Percentiles rank a stretch among this genome's conserved stretches.
Evolutionary conservation across 1,140 invertebrate genomes (phyloP).

Genomic region (Orussus abietinus): DNA sequence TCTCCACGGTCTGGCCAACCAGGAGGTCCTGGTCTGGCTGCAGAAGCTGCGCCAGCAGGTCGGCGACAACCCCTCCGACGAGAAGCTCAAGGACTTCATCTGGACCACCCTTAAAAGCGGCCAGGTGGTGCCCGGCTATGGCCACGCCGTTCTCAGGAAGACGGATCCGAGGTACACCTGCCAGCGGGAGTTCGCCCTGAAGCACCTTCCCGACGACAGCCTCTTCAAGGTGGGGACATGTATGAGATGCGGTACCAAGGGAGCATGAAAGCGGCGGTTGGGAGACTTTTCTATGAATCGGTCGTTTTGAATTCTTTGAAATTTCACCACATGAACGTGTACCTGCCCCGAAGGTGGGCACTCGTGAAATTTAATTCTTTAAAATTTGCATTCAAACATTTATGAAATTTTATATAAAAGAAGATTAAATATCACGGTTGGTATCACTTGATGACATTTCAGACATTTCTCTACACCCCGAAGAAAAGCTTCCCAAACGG

Average conservation of each 20-base stretch:
- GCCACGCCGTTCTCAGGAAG: constrained; percentile 93
- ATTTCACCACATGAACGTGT: too few species aligned
- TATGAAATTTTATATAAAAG: too few species aligned
- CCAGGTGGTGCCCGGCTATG: constrained; percentile 95
- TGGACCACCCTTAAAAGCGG: constrained; percentile 93
- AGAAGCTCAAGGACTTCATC: constrained; percentile 88
- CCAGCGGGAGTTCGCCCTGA: constrained; percentile 92
- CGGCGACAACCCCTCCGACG: constrained; percentile 77
- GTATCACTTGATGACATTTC: background rate
- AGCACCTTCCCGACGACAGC: constrained; percentile 89
- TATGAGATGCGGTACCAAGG: too few species aligned
- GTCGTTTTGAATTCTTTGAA: too few species aligned
- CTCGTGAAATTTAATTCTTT: too few species aligned
- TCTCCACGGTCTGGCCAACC: constrained; percentile 93
- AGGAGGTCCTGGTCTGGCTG: constrained; percentile 86
- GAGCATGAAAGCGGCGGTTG: too few species aligned
- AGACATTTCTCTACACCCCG: constrained; percentile 12
- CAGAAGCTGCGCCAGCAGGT: constrained; percentile 77
- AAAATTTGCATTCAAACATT: too few species aligned
- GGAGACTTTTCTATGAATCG: too few species aligned
- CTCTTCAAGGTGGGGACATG: constrained; percentile 89
- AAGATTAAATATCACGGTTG: background rate
- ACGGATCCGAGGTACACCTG: constrained; percentile 94
- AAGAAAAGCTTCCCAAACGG: too few species aligned
- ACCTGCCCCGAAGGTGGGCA: too few species aligned